A percentile compares a stretch with the other conserved stretches of the same genome.
Evolutionary conservation across 2,113 vertebrate genomes (phyloP).

Genomic region (Eidolon helvum): DNA sequence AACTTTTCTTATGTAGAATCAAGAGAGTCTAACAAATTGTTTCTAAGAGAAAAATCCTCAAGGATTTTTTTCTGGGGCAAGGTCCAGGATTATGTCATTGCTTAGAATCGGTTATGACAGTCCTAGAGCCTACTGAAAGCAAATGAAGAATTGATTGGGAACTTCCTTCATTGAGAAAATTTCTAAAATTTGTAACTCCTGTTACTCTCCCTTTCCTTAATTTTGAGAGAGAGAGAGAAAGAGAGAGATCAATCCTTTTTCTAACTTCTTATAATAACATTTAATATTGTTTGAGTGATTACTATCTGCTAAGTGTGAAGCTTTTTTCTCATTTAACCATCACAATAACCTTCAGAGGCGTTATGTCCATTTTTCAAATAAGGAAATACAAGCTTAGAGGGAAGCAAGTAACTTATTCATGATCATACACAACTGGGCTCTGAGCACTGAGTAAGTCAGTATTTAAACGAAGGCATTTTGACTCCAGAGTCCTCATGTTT

Average conservation of each 20-base stretch:
- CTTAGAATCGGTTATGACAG: neutral
- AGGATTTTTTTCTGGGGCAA: neutral
- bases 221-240: neutral
- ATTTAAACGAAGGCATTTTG: neutral
- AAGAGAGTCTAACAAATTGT: neutral
- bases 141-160: neutral
- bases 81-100: neutral
- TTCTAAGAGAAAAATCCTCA: neutral
- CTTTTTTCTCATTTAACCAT: neutral
- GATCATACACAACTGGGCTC: neutral
- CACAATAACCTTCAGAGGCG: neutral
- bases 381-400: neutral
- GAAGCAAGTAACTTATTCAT: neutral
- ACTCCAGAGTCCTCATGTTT: neutral
- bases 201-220: neutral
- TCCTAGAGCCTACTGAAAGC: neutral
- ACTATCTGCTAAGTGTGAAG: neutral
- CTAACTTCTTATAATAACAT: neutral
- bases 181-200: neutral
- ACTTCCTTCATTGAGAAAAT: neutral
- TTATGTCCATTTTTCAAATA: neutral
- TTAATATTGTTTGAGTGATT: neutral
- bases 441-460: neutral
- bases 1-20: neutral
- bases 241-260: neutral